Base-by-base conservation (phyloP, 1,140 invertebrate genomes). In the Schlechtendalia chinensis region DNA sequence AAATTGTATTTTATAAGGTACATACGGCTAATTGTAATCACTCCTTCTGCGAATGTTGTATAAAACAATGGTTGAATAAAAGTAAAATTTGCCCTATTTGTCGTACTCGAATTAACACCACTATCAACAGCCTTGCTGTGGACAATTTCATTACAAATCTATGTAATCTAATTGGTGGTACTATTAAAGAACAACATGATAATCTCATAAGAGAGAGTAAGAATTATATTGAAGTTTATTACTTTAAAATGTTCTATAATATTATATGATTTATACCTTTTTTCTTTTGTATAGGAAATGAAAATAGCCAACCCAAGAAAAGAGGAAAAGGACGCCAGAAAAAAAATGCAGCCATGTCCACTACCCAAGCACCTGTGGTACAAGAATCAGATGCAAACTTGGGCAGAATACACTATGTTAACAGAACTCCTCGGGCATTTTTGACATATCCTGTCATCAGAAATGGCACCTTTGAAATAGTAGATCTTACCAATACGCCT, bases 11-110 rank as follows among this genome's bases (percentile, higher is more conserved):
- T 1, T 39, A 22, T n/a, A 79, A 89, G 87, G 90, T 93, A 0
- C 90, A 89, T n/a, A 91, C 91, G 0, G 85, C 94, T 8, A 91
- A 90, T 84, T 95, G 93, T 84, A 90, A 89, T 0, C 94, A 95
- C 82, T 91, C 91, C 1, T 94, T 93, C 84, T 95, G 94, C 84
- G 86, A 89, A 45, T 87, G 89, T 82, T 95, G 93, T 84, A 93
- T 95, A 39, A 84, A 85, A 0, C 85, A 86, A 67, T 95, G 93
- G 94, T 89, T 89, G 82, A 90, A 89, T 61, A 92, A 91, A 81
- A 91, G 90, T 82, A 89, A 87, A 32, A 89, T 90, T 10, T 95
- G 93, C 85, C 93, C 93, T 0, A 89, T 91, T 67, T 95, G 93
- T 85, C 88, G 90, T 71, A 54, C 86, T 32, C 63, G 77, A 24